These are phyloP conservation scores for Heloderma charlesbogerti DNA, from an alignment of 2,113 vertebrate species.

Conservation along the genomic window DNA sequence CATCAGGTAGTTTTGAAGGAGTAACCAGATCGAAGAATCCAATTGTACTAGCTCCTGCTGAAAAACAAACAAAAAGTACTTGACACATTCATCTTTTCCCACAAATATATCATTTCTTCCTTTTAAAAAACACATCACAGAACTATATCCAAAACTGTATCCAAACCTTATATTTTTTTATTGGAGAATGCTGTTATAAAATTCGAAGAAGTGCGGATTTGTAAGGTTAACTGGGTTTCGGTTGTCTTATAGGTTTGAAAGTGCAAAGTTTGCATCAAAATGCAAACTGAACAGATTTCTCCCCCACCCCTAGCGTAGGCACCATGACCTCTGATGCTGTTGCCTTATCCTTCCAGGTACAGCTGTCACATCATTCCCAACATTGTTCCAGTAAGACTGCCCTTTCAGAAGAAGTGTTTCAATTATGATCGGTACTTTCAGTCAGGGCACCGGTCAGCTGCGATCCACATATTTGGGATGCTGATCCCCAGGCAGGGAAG, in stretches of 20 bases:
- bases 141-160: not conserved
- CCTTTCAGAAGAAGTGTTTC: not conserved
- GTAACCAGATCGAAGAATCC: not conserved
- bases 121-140: not conserved
- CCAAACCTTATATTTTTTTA: not conserved
- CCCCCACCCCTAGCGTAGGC: not conserved
- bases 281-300: no score
- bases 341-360: not conserved
- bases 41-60: not conserved
- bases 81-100: not conserved
- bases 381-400: not conserved
- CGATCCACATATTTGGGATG: not conserved
- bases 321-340: conserved; percentile 33
- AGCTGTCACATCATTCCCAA: not conserved
- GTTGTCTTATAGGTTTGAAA: no score
- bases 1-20: not conserved
- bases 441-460: not conserved
- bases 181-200: not conserved
- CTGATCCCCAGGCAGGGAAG: not conserved
- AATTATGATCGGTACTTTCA: not conserved
- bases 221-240: no score
- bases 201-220: no score
- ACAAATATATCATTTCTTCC: not conserved
- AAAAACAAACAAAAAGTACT: not conserved
- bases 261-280: no score